phyloP scores from a whole-genome alignment of 53 echinoderm and acorn worm genomes.

The Mesocentrotus franciscanus region DNA sequence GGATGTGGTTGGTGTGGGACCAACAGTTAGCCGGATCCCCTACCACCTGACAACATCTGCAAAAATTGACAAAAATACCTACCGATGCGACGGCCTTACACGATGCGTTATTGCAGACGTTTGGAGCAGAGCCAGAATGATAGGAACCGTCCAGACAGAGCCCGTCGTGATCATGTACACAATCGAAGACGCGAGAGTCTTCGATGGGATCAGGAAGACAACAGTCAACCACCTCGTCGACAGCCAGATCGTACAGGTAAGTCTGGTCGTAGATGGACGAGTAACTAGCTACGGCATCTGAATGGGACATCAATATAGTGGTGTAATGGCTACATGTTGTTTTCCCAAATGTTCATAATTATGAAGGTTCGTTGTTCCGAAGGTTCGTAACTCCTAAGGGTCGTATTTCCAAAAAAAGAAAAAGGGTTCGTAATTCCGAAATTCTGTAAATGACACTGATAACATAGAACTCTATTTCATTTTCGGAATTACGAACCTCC shows the following conservation, averaged over 20 bases:
- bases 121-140: constrained; percentile 1
- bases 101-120: constrained; percentile 51
- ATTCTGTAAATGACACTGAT: background rate
- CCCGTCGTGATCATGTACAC: constrained; percentile 56
- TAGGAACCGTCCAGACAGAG: constrained; percentile 54
- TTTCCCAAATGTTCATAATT: too few species aligned
- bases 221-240: constrained; percentile 68
- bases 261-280: constrained; percentile 41
- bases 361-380: too few species aligned
- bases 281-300: constrained; percentile 72
- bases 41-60: background rate
- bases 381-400: background rate
- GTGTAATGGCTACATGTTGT: background rate
- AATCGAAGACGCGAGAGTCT: constrained; percentile 50
- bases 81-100: constrained; percentile 69
- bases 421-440: background rate
- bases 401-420: background rate
- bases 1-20: background rate
- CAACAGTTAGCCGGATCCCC: background rate
- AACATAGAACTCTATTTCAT: background rate
- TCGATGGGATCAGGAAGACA: constrained; percentile 39
- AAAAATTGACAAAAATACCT: background rate
- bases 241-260: background rate
- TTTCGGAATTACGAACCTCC: too few species aligned
- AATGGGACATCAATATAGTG: background rate